phyloP scores from a whole-genome alignment of 2,797 vertebrate genomes.

The Molothrus ater region DNA sequence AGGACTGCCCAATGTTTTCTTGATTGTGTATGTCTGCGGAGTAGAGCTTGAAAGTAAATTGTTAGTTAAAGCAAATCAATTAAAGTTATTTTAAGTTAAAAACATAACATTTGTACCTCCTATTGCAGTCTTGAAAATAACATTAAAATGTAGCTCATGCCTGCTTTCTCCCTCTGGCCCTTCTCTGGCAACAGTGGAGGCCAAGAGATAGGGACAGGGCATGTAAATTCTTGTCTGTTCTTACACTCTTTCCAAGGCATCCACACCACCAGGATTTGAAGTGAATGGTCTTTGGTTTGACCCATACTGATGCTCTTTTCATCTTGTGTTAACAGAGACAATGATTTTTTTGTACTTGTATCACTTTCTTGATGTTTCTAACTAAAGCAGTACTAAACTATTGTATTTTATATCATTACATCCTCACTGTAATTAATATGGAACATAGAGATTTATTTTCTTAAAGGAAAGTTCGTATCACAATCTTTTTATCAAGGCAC shows the following conservation, averaged over 20 bases:
- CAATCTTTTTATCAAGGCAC: neutral
- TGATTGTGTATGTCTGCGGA: neutral
- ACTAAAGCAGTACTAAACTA: neutral
- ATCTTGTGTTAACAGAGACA: neutral
- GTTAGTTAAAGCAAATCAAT: neutral
- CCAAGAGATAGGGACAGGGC: fast-evolving
- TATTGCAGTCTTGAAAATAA: neutral
- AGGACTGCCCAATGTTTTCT: neutral
- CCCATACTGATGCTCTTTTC: neutral
- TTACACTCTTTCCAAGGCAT: neutral
- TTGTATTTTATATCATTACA: neutral
- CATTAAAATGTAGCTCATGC: neutral
- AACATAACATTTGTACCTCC: neutral
- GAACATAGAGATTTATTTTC: neutral
- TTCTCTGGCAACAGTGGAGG: neutral
- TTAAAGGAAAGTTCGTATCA: neutral
- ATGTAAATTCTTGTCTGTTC: neutral
- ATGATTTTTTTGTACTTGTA: neutral
- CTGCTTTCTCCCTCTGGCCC: neutral
- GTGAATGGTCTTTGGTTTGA: neutral
- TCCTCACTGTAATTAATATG: neutral
- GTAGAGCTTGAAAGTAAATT: neutral
- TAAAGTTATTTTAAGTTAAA: neutral
- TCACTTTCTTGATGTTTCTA: neutral
- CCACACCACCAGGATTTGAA: neutral